Percentiles rank a stretch among this genome's conserved stretches.
phyloP scores from a whole-genome alignment of 2,888 invertebrate species.

The Parnassius glacialis region DNA sequence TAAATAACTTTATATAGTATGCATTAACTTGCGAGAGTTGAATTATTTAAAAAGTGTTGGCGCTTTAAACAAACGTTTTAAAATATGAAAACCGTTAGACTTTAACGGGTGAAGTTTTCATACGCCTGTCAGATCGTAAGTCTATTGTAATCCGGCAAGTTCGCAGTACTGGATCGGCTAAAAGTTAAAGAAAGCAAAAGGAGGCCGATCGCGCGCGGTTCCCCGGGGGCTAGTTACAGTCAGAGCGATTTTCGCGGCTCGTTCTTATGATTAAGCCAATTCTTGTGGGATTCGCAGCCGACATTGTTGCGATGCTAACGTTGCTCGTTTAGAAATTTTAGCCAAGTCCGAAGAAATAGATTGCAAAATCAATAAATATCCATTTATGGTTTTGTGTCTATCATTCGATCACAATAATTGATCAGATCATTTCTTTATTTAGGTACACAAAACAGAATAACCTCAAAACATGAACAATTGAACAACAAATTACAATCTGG shows the following conservation, averaged over 20 bases:
- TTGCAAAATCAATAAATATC: constrained; percentile 38
- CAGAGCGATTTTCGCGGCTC: constrained; percentile 73
- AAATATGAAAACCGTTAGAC: constrained; percentile 51
- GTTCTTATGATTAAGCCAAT: constrained; percentile 78
- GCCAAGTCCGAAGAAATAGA: constrained; percentile 41
- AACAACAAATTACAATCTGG: too few relatives aligned
- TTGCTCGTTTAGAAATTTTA: constrained; percentile 46
- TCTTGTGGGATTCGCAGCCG: constrained; percentile 64
- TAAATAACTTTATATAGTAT: neutral
- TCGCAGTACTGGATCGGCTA: constrained; percentile 38
- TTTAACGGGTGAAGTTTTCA: constrained; percentile 55
- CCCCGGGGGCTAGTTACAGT: constrained; percentile 72
- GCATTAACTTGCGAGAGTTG: neutral
- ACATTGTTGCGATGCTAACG: constrained; percentile 38
- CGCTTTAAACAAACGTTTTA: neutral
- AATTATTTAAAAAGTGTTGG: neutral
- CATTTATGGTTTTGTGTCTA: constrained; percentile 25
- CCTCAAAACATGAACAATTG: too few relatives aligned
- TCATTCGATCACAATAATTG: constrained; percentile 8
- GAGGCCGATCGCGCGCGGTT: constrained; percentile 56
- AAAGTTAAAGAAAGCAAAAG: constrained; percentile 52
- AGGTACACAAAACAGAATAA: too few relatives aligned
- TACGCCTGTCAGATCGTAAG: constrained; percentile 48
- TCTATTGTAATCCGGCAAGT: constrained; percentile 61
- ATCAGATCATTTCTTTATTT: too few relatives aligned